Evolutionary conservation across 1,140 invertebrate species (phyloP).

Genomic region (Batillaria attramentaria): DNA sequence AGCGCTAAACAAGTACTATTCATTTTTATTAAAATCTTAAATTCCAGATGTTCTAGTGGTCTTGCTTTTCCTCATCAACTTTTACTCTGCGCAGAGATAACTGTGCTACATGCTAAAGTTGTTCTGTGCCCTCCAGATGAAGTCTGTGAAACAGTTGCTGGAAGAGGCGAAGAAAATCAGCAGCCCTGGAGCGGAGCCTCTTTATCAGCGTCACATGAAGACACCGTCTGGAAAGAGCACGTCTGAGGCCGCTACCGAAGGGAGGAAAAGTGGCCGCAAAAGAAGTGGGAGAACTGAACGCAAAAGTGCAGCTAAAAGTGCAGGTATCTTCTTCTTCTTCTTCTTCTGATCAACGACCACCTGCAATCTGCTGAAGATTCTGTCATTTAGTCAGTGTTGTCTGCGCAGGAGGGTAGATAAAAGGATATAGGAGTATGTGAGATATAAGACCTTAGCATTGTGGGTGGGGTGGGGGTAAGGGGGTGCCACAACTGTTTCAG

Average conservation of each 20-base stretch:
- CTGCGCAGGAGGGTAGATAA: too few species aligned
- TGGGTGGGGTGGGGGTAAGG: too few species aligned
- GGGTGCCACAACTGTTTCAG: too few species aligned
- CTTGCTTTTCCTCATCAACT: not conserved
- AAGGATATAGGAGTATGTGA: too few species aligned
- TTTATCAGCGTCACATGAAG: constrained; percentile 36
- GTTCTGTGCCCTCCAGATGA: constrained; percentile 49
- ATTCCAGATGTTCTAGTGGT: not conserved
- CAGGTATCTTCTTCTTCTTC: too few species aligned
- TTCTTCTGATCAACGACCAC: too few species aligned
- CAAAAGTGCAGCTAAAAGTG: constrained; percentile 4
- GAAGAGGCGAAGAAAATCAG: constrained; percentile 61
- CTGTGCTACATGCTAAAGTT: not conserved
- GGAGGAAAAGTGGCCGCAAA: constrained; percentile 32
- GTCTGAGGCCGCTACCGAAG: not conserved
- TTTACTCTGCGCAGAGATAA: not conserved
- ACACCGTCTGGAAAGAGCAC: constrained; percentile 4
- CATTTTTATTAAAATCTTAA: constrained; percentile 11
- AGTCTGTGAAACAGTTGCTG: constrained; percentile 58
- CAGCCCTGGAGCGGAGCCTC: constrained; percentile 40
- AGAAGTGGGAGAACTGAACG: constrained; percentile 31
- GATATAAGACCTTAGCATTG: too few species aligned
- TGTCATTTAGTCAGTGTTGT: too few species aligned
- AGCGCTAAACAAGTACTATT: too few species aligned
- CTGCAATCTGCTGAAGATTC: too few species aligned